These are phyloP conservation scores for Spea hammondii DNA, from an alignment of 2,797 vertebrate species.

Conservation along the genomic window DNA sequence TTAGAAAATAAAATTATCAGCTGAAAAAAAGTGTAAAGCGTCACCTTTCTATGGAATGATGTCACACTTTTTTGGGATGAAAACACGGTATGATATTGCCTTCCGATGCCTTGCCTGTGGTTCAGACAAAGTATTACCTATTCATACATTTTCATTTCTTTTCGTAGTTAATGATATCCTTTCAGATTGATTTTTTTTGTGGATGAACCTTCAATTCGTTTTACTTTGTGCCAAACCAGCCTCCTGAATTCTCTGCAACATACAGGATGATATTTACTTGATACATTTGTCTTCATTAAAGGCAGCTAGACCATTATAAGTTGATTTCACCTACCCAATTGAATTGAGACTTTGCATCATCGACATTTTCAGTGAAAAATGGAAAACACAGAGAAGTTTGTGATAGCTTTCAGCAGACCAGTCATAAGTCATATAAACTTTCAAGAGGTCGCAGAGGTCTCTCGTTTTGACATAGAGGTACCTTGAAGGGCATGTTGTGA, in stretches of 20 bases:
- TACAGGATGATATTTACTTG: slow-evolving; percentile 38
- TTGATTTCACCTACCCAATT: slow-evolving; percentile 47
- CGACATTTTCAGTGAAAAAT: background rate
- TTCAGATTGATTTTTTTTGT: slow-evolving; percentile 34
- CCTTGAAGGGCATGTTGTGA: no score
- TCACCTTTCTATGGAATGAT: no score
- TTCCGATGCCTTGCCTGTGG: background rate
- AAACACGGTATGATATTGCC: no score
- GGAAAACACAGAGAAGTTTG: no score
- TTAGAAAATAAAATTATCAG: no score
- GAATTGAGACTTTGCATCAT: slow-evolving; percentile 31
- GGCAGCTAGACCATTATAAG: slow-evolving; percentile 31
- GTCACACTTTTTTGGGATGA: no score
- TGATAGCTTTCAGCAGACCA: no score
- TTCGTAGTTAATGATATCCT: slow-evolving; percentile 27
- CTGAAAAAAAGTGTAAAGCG: no score
- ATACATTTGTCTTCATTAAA: slow-evolving; percentile 50
- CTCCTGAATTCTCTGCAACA: slow-evolving; percentile 15
- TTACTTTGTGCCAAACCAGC: slow-evolving; percentile 30
- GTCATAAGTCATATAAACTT: no score
- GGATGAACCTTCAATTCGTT: slow-evolving; percentile 29
- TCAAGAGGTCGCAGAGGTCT: no score
- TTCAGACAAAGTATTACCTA: background rate
- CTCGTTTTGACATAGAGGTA: no score
- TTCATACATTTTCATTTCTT: slow-evolving; percentile 26